phyloP scores from a whole-genome alignment of 2,113 vertebrate genomes.

The Cinclus mexicanus region DNA sequence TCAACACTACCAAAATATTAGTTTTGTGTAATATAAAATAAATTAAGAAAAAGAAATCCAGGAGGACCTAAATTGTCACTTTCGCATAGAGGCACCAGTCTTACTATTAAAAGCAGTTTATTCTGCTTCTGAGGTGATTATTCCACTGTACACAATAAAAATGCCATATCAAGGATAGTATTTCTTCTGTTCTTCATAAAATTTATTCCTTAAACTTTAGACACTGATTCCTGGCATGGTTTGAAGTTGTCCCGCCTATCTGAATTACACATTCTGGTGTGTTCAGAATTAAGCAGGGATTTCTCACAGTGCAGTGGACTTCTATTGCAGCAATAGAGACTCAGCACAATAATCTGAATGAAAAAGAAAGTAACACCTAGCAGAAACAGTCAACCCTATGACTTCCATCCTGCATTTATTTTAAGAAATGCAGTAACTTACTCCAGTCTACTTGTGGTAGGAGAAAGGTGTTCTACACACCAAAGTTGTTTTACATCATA shows the following conservation, averaged over 20 bases:
- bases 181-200: neutral
- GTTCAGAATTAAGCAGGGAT: neutral
- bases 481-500: neutral
- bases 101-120: neutral
- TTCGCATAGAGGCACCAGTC: neutral
- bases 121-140: neutral
- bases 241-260: rapidly evolving
- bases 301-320: neutral
- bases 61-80: neutral
- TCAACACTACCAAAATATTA: neutral
- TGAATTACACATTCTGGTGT: neutral
- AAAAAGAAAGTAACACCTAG: neutral
- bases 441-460: neutral
- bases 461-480: neutral
- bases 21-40: neutral
- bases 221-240: neutral
- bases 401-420: neutral
- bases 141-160: neutral
- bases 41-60: neutral
- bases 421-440: neutral
- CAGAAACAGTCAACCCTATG: neutral
- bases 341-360: neutral
- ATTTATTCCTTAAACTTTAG: neutral
- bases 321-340: neutral
- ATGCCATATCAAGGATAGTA: neutral